A percentile compares a stretch with the other conserved stretches of the same genome.
These are phyloP conservation scores for Nematostella vectensis DNA, from an alignment of 92 coral and sea anemone genomes.

Conservation along the genomic window DNA sequence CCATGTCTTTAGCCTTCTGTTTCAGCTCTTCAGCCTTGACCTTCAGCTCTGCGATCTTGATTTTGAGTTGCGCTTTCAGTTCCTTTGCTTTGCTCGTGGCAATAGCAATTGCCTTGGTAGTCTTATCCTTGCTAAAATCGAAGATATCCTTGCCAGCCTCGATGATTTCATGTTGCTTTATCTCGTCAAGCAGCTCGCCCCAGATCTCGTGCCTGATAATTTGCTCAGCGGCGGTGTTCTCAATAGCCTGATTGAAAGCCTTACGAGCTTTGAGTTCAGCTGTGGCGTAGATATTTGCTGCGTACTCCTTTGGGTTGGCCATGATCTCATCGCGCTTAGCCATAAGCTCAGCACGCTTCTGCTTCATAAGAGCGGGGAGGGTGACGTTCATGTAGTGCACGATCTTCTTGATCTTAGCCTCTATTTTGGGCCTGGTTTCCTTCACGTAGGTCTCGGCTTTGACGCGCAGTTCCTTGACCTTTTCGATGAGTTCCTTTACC, in stretches of 20 bases:
- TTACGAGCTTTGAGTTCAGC: constrained; percentile 28
- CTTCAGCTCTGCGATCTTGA: constrained; percentile 30
- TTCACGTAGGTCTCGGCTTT: constrained; percentile 35
- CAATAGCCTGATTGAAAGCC: constrained; percentile 20
- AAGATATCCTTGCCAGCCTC: constrained; percentile 29
- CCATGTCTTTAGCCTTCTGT: constrained; percentile 14
- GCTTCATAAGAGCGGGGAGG: constrained; percentile 47
- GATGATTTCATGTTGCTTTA: constrained; percentile 57
- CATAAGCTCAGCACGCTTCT: constrained; percentile 34
- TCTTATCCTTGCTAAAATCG: constrained; percentile 23
- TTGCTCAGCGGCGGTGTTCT: constrained; percentile 47
- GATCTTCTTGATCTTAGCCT: constrained; percentile 46
- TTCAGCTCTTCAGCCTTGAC: constrained; percentile 33
- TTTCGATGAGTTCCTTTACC: constrained; percentile 36
- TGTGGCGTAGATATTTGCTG: constrained; percentile 13
- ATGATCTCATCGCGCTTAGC: constrained; percentile 32
- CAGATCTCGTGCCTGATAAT: constrained; percentile 57
- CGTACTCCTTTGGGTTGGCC: constrained; percentile 30
- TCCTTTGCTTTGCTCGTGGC: constrained; percentile 17
- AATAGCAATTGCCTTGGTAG: constrained; percentile 17
- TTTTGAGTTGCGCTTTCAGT: constrained; percentile 21
- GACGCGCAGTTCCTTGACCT: constrained; percentile 23
- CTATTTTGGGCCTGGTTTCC: constrained; percentile 44
- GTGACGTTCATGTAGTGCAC: constrained; percentile 57
- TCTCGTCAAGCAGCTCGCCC: constrained; percentile 58